Percentiles rank a stretch among this genome's conserved stretches.
Conservation (phyloP, 2,113 vertebrate species). For the Indri indri region DNA sequence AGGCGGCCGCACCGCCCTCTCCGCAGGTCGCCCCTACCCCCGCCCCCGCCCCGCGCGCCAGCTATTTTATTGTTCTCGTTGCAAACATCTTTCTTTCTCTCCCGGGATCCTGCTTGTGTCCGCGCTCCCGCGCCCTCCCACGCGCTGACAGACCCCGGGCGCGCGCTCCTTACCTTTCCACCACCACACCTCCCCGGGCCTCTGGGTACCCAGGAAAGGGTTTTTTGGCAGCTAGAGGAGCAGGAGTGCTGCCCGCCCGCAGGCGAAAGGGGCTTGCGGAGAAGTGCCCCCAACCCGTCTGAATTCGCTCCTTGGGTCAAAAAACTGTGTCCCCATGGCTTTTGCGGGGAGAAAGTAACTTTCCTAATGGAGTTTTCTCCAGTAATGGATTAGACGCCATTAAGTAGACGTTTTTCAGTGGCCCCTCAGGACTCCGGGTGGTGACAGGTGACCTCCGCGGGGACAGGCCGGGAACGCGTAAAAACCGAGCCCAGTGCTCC, state of each 20-base stretch:
- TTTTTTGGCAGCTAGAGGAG: rapidly evolving
- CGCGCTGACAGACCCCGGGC: neutral
- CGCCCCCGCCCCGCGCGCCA: neutral
- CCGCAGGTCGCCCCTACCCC: neutral
- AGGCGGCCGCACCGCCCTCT: neutral
- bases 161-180: neutral
- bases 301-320: neutral
- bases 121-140: neutral
- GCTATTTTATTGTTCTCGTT: neutral
- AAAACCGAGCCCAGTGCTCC: neutral
- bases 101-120: neutral
- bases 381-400: neutral
- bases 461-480: neutral
- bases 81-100: neutral
- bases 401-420: rapidly evolving
- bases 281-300: neutral
- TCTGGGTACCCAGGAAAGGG: rapidly evolving
- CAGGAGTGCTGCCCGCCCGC: no score
- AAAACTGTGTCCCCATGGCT: neutral
- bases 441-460: constrained; percentile 43
- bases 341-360: neutral
- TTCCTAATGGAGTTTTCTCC: neutral
- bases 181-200: neutral
- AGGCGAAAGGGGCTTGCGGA: rapidly evolving
- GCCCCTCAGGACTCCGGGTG: neutral